Percentiles rank a stretch among this genome's conserved stretches.
Conservation (phyloP, 64 coral and sea anemone genomes). For the Montipora capricornis region DNA sequence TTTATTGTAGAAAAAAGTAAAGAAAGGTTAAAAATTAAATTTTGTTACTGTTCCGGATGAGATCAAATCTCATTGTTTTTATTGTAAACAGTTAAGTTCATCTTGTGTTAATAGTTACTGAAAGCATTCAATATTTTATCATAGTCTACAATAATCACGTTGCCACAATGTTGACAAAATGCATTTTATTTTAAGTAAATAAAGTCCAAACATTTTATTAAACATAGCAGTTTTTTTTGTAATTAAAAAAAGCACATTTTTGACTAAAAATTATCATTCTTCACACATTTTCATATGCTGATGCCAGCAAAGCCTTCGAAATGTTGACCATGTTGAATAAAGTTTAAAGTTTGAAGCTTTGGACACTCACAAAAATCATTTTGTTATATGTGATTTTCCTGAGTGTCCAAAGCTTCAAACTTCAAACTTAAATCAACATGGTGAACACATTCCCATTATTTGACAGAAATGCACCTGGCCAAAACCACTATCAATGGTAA, state of each 20-base stretch:
- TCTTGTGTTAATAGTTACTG: neutral
- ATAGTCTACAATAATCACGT: neutral
- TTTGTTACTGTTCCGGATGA: neutral
- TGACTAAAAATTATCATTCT: neutral
- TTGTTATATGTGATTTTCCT: too few species aligned
- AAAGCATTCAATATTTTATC: too few species aligned
- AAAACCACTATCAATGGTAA: neutral
- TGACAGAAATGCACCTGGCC: neutral
- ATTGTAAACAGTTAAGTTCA: neutral
- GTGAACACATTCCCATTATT: too few species aligned
- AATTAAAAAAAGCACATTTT: neutral
- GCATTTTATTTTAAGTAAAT: neutral
- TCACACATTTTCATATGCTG: too few species aligned
- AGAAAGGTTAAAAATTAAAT: neutral
- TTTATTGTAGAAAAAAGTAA: neutral
- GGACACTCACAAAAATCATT: too few species aligned
- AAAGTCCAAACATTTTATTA: neutral
- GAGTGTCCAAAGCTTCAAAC: too few species aligned
- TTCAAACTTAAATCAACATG: too few species aligned
- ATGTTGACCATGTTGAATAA: too few species aligned
- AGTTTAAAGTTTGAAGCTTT: too few species aligned
- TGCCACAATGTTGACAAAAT: neutral
- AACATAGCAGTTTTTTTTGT: neutral
- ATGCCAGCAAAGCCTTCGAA: too few species aligned
- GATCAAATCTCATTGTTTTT: neutral